These are phyloP conservation scores for Ciconia boyciana DNA, from an alignment of 2,113 vertebrate genomes.

Conservation along the genomic window DNA sequence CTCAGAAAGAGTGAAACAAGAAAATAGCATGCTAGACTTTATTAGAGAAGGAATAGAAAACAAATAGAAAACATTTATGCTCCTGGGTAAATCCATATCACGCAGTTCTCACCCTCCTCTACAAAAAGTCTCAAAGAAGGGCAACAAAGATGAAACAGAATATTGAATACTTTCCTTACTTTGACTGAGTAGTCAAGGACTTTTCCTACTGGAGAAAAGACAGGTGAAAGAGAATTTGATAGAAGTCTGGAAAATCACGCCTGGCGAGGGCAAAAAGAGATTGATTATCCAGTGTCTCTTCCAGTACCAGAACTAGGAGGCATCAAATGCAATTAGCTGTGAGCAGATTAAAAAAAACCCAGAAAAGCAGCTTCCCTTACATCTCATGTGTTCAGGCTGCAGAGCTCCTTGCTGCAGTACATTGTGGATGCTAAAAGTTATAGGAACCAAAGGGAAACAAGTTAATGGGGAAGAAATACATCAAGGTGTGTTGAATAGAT, in stretches of 20 bases:
- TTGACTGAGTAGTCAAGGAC: not conserved
- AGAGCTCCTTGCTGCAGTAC: not conserved
- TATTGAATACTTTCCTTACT: not conserved
- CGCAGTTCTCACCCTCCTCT: not conserved
- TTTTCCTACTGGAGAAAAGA: not conserved
- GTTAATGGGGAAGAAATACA: not conserved
- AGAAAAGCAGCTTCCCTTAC: not conserved
- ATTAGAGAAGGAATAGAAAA: not conserved
- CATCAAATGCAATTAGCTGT: constrained; percentile 6
- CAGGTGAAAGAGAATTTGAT: not conserved
- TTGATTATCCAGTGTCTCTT: not conserved
- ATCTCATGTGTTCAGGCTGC: rapidly evolving
- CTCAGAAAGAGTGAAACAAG: not conserved
- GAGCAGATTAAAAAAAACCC: not conserved
- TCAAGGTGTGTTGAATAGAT: not conserved
- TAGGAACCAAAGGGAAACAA: not conserved
- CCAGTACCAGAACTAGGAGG: not conserved
- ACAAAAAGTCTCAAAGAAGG: not conserved
- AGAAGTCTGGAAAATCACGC: not conserved
- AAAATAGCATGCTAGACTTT: not conserved
- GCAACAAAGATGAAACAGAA: not conserved
- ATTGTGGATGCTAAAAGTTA: not conserved
- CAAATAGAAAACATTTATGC: not conserved
- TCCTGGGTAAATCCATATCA: not conserved
- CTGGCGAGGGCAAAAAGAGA: not conserved